These are phyloP conservation scores for Torymus tubicola DNA, from an alignment of 2,888 invertebrate genomes.

Conservation along the genomic window DNA sequence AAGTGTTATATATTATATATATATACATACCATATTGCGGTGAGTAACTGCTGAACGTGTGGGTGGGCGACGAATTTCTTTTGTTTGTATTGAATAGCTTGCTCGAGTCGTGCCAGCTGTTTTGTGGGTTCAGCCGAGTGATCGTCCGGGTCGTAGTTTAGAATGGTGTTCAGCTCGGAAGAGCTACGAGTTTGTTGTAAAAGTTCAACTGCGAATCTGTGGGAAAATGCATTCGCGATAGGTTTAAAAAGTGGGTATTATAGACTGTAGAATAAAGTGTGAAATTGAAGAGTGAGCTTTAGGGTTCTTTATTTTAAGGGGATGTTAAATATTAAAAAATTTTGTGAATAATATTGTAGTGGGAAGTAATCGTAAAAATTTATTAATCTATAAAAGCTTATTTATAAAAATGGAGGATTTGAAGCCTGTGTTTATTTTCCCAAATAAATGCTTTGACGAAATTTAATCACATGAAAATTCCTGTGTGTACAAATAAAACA, in stretches of 20 bases:
- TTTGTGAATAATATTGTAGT: no score
- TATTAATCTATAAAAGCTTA: no score
- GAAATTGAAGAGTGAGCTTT: background rate
- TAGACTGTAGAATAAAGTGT: background rate
- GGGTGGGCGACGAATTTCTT: slow-evolving; percentile 97
- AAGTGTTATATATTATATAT: background rate
- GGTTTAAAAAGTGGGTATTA: background rate
- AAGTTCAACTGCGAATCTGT: slow-evolving; percentile 90
- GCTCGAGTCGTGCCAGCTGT: slow-evolving; percentile 81
- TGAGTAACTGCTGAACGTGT: slow-evolving; percentile 94
- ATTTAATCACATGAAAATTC: no score
- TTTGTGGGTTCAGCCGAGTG: slow-evolving; percentile 77
- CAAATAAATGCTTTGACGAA: no score
- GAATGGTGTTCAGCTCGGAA: slow-evolving; percentile 93
- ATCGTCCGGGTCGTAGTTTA: slow-evolving; percentile 90
- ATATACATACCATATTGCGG: slow-evolving; percentile 85
- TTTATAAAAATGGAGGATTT: no score
- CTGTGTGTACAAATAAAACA: no score
- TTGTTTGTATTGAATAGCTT: slow-evolving; percentile 95
- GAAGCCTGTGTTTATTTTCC: no score
- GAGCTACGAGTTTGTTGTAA: slow-evolving; percentile 94
- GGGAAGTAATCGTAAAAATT: no score
- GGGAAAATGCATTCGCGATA: background rate
- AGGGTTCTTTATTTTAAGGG: no score
- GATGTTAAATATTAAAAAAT: no score